Base-by-base conservation (phyloP, 2,113 vertebrate species). In the Toxotes jaculatrix region DNA sequence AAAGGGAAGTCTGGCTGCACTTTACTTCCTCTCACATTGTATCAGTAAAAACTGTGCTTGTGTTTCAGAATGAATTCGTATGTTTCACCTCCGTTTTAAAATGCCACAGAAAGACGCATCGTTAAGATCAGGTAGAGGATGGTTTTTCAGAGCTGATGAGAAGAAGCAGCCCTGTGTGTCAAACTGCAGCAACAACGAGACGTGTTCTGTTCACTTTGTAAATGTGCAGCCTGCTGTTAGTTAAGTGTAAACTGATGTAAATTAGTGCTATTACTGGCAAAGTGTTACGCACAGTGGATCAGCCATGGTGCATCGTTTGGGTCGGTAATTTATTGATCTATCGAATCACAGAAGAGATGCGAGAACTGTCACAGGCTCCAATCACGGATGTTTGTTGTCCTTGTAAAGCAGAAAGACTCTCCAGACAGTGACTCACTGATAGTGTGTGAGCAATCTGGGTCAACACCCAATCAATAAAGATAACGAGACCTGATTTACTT, bases 381-480 rank as follows among this genome's bases (percentile, higher is more conserved):
- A 4, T 21, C 31, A 31, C 10, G 8, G 6, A 1, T 79, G 36
- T 79, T 73, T n/a, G n/a, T 34, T 53, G 42, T 34, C 31, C 43
- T 60, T 7, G 34, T 9, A 32, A 23, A 13, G 16, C 45, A 45
- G 10, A 61, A 34, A 68, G 36, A 64, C 42, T 59, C 72, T n/a
- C 49, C 49, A 69, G 82, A 83, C 80, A 7, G 62, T 84, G 80
- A 82, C 32, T 84, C 69, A 72, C 57, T 66, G 74, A 88, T 77
- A 61, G 55, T 1, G 16, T 68, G 27, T 17, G 19, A 53, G 21
- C 5, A 49, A 79, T 75, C 4, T 32, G 42, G 79, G 86, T 78
- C 81, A 69, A 83, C 76, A 76, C 40, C 77, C 70, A 63, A 62
- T 82, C 84, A 84, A 77, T 89, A 78, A 80, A 92, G 89, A 92